These are phyloP conservation scores for Polypterus bichir DNA, from an alignment of 2,113 vertebrate species.

Conservation along the genomic window DNA sequence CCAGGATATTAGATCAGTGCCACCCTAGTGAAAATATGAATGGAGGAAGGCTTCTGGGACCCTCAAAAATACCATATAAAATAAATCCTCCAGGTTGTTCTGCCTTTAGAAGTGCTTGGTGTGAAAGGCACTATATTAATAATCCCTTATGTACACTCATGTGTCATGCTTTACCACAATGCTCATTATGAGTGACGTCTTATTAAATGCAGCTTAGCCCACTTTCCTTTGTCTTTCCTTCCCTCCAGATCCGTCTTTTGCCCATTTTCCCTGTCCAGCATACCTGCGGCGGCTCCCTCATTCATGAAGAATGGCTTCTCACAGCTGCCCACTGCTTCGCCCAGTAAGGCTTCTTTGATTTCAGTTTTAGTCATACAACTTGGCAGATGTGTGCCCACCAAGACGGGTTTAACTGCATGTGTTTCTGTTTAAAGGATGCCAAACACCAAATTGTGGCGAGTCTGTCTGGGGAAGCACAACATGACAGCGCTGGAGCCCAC, in stretches of 20 bases:
- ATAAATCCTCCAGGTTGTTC: too few species aligned
- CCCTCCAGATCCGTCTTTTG: background rate
- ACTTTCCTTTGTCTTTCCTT: background rate
- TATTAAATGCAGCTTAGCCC: too few species aligned
- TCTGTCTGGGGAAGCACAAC: constrained; percentile 49
- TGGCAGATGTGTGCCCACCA: background rate
- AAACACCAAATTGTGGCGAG: constrained; percentile 28
- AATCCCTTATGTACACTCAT: too few species aligned
- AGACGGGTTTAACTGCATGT: background rate
- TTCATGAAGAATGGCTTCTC: constrained; percentile 50
- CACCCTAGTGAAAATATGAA: too few species aligned
- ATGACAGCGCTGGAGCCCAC: constrained; percentile 37
- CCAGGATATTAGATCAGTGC: too few species aligned
- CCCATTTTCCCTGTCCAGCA: constrained; percentile 18
- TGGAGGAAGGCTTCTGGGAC: too few species aligned
- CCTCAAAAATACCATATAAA: too few species aligned
- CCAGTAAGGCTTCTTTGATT: constrained; percentile 25
- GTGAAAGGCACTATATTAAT: too few species aligned
- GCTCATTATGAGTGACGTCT: too few species aligned
- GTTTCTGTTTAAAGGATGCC: background rate
- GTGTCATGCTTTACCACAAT: too few species aligned
- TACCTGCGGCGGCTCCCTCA: constrained; percentile 47
- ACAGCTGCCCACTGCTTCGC: constrained; percentile 56
- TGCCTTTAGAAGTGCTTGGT: too few species aligned
- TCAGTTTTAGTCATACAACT: background rate